A percentile compares a stretch with the other conserved stretches of the same genome.
These are phyloP conservation scores for Mycteria americana DNA, from an alignment of 2,797 vertebrate genomes.

Conservation along the genomic window DNA sequence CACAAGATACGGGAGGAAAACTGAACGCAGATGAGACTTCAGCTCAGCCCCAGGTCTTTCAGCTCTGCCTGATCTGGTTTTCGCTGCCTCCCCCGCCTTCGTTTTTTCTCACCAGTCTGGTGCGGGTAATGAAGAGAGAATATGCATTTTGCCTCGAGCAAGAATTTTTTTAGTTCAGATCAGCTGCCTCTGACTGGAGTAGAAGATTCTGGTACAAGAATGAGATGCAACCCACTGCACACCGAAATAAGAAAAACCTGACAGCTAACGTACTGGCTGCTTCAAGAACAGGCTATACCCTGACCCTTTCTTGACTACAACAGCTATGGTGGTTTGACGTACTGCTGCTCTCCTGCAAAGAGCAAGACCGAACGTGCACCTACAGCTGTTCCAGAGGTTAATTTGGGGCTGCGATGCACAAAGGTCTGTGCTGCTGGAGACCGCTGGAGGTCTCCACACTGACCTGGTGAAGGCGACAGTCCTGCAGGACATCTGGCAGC, in stretches of 20 bases:
- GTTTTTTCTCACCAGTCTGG: slow-evolving; percentile 5
- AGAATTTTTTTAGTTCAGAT: slow-evolving; percentile 1
- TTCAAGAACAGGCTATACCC: background rate
- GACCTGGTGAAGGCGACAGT: background rate
- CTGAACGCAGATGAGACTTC: background rate
- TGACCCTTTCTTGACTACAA: background rate
- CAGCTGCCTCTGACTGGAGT: slow-evolving; percentile 14
- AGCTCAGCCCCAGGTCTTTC: background rate
- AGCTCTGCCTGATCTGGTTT: background rate
- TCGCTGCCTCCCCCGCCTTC: background rate
- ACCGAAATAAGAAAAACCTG: background rate
- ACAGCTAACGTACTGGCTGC: background rate
- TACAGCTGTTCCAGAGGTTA: background rate
- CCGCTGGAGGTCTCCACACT: background rate
- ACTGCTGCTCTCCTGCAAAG: background rate
- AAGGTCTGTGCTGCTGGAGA: background rate
- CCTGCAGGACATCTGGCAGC: background rate
- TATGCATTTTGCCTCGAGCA: slow-evolving; percentile 30
- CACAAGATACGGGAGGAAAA: background rate
- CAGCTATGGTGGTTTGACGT: background rate
- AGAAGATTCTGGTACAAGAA: background rate
- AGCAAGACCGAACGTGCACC: background rate
- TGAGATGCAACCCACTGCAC: background rate
- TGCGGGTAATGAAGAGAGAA: background rate
- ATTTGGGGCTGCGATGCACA: background rate